A percentile compares a stretch with the other conserved stretches of the same genome.
These are phyloP conservation scores for Struthio camelus DNA, from an alignment of 2,113 vertebrate genomes.

Conservation along the genomic window DNA sequence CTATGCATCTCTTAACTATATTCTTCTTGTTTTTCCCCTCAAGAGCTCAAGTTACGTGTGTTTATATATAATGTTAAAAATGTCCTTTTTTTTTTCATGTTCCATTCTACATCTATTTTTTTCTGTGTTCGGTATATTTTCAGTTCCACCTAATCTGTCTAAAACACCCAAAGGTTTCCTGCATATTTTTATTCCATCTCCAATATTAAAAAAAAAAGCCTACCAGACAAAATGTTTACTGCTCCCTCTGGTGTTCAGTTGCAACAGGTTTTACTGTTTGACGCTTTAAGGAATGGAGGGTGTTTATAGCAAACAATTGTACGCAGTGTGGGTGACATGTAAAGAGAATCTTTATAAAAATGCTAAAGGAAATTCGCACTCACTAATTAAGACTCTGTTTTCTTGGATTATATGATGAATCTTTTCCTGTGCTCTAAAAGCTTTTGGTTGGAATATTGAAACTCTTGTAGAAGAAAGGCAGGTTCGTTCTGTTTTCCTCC, in stretches of 20 bases:
- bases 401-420: not conserved
- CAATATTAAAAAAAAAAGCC: not conserved
- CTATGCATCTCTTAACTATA: not conserved
- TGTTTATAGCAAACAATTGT: not conserved
- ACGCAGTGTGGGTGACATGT: not conserved
- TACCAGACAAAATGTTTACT: not conserved
- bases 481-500: constrained; percentile 34
- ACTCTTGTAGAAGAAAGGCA: constrained; percentile 35
- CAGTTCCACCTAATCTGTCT: not conserved
- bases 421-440: not conserved
- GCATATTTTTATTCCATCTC: not conserved
- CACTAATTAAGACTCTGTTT: not conserved
- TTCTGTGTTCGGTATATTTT: not conserved
- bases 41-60: not conserved
- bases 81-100: not conserved
- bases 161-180: not conserved
- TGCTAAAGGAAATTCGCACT: not conserved
- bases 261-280: not conserved
- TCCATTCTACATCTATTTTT: not conserved
- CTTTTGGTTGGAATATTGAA: not conserved
- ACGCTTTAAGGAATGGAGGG: accelerated
- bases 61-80: not conserved
- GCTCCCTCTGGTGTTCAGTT: constrained; percentile 42
- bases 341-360: not conserved
- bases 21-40: not conserved